These are phyloP conservation scores for Leptura quadrifasciata DNA, from an alignment of 2,888 invertebrate genomes.

Conservation along the genomic window DNA sequence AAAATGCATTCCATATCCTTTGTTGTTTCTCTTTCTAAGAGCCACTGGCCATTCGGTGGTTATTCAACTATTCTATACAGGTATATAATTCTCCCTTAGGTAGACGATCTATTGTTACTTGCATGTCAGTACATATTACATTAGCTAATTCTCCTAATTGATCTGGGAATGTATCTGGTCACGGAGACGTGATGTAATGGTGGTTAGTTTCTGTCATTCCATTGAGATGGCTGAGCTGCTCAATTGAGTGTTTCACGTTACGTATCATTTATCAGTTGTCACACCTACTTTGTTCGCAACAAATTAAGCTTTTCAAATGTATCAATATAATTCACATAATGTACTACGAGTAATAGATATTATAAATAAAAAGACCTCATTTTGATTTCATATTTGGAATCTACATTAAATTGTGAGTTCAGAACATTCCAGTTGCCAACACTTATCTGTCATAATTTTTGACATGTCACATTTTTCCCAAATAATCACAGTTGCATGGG, in stretches of 20 bases:
- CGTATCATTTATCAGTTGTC: conserved; percentile 15
- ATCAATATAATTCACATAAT: too few species aligned
- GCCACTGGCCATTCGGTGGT: neutral
- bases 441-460: too few species aligned
- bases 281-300: neutral
- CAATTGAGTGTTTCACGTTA: conserved; percentile 2
- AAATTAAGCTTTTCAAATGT: neutral
- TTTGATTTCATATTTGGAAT: too few species aligned
- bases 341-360: too few species aligned
- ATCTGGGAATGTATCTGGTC: conserved; percentile 46
- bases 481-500: too few species aligned
- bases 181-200: conserved; percentile 31
- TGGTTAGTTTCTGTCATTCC: conserved; percentile 15
- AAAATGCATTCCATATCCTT: neutral
- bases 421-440: too few species aligned
- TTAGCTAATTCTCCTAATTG: conserved; percentile 46
- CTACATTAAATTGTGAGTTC: too few species aligned
- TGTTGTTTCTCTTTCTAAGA: neutral
- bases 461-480: too few species aligned
- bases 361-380: too few species aligned
- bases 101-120: neutral
- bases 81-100: conserved; percentile 14
- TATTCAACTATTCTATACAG: conserved; percentile 1
- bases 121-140: conserved; percentile 39
- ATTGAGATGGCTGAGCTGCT: conserved; percentile 1